These are phyloP conservation scores for Diogma glabrata DNA, from an alignment of 2,888 invertebrate genomes.

Conservation along the genomic window DNA sequence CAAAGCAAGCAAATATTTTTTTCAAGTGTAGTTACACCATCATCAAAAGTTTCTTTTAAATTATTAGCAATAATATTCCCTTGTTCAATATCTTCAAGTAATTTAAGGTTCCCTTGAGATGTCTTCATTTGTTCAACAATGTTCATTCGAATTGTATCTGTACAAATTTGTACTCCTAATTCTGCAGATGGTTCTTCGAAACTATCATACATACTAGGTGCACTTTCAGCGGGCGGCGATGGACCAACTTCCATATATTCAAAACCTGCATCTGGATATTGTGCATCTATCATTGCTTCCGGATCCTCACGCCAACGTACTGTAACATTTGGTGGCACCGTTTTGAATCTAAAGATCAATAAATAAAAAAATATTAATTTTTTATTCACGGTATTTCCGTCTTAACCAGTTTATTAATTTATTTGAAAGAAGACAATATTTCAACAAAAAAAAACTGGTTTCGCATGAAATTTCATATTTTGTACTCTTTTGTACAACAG, in stretches of 20 bases:
- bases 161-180: slow-evolving; percentile 58
- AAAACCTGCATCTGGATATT: slow-evolving; percentile 51
- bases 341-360: slow-evolving; percentile 36
- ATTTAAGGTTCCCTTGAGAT: slow-evolving; percentile 51
- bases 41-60: slow-evolving; percentile 40
- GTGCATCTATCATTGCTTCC: slow-evolving; percentile 48
- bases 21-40: slow-evolving; percentile 48
- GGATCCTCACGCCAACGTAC: slow-evolving; percentile 48
- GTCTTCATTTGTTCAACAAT: slow-evolving; percentile 63
- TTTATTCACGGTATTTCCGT: no score
- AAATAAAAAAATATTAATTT: no score
- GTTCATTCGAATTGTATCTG: slow-evolving; percentile 60
- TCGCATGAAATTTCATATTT: no score
- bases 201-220: slow-evolving; percentile 70
- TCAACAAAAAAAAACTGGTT: no score
- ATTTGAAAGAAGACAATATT: no score
- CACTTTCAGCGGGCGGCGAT: slow-evolving; percentile 69
- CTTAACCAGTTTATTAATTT: no score
- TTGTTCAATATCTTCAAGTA: slow-evolving; percentile 63
- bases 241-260: slow-evolving; percentile 71
- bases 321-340: slow-evolving; percentile 36
- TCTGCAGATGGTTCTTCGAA: slow-evolving; percentile 61
- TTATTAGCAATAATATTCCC: slow-evolving; percentile 50
- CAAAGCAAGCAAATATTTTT: slow-evolving; percentile 61
- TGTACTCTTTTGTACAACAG: no score